These are phyloP conservation scores for Galeruca laticollis DNA, from an alignment of 2,888 invertebrate genomes.

Conservation along the genomic window DNA sequence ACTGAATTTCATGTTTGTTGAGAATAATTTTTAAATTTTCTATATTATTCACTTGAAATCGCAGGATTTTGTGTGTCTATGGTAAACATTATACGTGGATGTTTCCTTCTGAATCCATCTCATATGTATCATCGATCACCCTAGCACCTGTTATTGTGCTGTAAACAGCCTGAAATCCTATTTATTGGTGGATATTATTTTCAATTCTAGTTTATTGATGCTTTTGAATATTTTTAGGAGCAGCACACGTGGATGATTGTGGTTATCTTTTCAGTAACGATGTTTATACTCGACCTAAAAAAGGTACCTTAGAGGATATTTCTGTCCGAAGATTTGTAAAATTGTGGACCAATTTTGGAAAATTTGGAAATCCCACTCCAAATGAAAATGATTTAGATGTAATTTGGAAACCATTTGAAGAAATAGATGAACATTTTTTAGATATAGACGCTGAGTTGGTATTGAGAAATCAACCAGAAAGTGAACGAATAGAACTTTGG, in stretches of 20 bases:
- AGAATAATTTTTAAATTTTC: too few species aligned
- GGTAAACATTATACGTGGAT: too few species aligned
- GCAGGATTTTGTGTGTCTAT: too few species aligned
- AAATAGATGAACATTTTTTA: constrained; percentile 50
- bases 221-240: constrained; percentile 31
- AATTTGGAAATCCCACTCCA: constrained; percentile 50
- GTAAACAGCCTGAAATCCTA: too few species aligned
- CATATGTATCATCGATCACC: too few species aligned
- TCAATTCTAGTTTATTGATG: too few species aligned
- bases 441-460: constrained; percentile 55
- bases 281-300: not conserved
- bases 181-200: too few species aligned
- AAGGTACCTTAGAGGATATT: constrained; percentile 26
- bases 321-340: constrained; percentile 50
- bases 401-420: constrained; percentile 53
- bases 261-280: constrained; percentile 38
- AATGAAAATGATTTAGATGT: constrained; percentile 38
- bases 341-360: constrained; percentile 59
- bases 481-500: constrained; percentile 56
- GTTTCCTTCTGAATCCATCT: too few species aligned
- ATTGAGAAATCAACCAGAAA: constrained; percentile 51
- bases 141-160: too few species aligned
- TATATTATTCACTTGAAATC: too few species aligned
- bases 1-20: too few species aligned
- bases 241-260: constrained; percentile 42